These are phyloP conservation scores for Chrysolina oricalcia DNA, from an alignment of 2,888 invertebrate genomes.

Conservation along the genomic window DNA sequence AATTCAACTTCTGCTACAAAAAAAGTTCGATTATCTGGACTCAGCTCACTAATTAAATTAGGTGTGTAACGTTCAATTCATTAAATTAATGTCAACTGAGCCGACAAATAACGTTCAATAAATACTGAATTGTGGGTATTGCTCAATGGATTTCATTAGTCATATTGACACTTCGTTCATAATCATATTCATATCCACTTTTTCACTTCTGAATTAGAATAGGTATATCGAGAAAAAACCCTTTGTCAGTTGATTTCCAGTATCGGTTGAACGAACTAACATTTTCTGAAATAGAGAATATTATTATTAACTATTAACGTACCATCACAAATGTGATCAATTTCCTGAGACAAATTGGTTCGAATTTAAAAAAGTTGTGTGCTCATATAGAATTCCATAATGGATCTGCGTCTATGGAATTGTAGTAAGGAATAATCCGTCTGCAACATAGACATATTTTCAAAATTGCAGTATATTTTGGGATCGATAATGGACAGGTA, in stretches of 20 bases:
- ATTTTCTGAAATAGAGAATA: too few species aligned
- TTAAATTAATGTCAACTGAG: conserved; percentile 28
- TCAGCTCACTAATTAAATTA: conserved; percentile 29
- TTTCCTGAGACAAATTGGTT: too few species aligned
- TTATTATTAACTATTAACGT: too few species aligned
- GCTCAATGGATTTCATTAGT: conserved; percentile 9
- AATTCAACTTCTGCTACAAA: conserved; percentile 7
- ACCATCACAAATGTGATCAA: too few species aligned
- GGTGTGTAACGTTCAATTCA: conserved; percentile 31
- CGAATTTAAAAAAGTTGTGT: too few species aligned
- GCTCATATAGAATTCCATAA: too few species aligned
- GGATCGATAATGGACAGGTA: too few species aligned
- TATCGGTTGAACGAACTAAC: neutral
- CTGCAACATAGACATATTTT: too few species aligned
- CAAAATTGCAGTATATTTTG: too few species aligned
- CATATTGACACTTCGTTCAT: conserved; percentile 2
- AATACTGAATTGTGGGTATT: conserved; percentile 25
- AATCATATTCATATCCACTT: conserved; percentile 1
- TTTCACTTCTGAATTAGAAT: neutral
- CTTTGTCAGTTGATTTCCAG: neutral
- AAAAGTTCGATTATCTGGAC: conserved; percentile 28
- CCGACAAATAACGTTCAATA: conserved; percentile 24
- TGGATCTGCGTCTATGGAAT: too few species aligned
- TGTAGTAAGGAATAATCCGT: too few species aligned
- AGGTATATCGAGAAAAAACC: neutral